Conservation (phyloP, 2,888 invertebrate species). For the Prosopocoilus inquinatus region DNA sequence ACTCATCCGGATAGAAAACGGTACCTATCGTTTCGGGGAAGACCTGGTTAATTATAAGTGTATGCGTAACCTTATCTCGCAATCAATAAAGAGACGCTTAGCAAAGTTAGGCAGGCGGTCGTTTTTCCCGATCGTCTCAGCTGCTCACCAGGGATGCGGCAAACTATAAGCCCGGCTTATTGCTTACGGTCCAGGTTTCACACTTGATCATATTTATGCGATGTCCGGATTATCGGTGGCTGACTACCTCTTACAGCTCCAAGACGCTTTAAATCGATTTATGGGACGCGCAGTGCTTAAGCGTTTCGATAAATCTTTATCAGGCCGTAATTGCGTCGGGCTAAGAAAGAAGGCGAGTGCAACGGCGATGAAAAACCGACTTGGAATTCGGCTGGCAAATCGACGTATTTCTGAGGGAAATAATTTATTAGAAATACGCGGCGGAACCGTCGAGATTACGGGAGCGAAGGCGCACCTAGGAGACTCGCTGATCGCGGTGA, state of each 20-base stretch:
- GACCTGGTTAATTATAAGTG: background rate
- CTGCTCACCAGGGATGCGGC: constrained; percentile 47
- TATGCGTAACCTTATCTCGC: constrained; percentile 26
- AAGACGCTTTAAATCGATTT: constrained; percentile 52
- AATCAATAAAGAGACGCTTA: constrained; percentile 45
- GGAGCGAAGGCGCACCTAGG: constrained; percentile 13
- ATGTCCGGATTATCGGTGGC: constrained; percentile 52
- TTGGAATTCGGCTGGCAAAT: constrained; percentile 5
- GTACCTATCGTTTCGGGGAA: background rate
- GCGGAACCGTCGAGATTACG: background rate
- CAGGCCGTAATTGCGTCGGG: constrained; percentile 43
- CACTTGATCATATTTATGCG: constrained; percentile 56
- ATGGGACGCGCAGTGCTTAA: constrained; percentile 46
- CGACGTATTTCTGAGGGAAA: constrained; percentile 13
- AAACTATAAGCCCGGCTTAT: constrained; percentile 53
- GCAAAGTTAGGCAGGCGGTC: constrained; percentile 42
- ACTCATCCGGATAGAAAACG: constrained; percentile 42
- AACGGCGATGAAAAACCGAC: background rate
- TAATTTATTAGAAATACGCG: constrained; percentile 17
- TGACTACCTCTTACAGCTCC: constrained; percentile 49
- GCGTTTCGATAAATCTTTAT: constrained; percentile 48
- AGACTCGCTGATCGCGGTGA: constrained; percentile 35
- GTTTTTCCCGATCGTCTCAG: constrained; percentile 48
- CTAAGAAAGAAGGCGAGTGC: background rate
- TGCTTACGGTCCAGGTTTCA: constrained; percentile 51